Evolutionary conservation across 2,113 vertebrate species (phyloP).

Genomic region (Cettia cetti): DNA sequence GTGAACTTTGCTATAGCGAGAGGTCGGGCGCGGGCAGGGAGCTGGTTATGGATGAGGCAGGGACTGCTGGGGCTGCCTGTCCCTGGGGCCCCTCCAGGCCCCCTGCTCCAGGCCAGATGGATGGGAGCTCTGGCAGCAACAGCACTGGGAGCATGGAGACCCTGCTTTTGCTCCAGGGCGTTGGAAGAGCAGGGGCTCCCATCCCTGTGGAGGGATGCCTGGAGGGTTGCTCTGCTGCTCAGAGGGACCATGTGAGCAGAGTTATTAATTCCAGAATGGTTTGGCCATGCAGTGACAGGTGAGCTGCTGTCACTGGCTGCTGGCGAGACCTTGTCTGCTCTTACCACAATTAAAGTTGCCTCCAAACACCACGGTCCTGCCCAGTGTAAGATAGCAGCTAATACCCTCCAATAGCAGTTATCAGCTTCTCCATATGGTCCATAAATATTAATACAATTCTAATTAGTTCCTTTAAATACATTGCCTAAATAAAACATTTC

Average conservation of each 20-base stretch:
- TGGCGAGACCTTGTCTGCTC: neutral
- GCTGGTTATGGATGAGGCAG: neutral
- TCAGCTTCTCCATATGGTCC: constrained; percentile 49
- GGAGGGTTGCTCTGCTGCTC: neutral
- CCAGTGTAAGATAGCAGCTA: constrained; percentile 67
- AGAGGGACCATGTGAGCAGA: neutral
- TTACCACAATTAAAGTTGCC: constrained; percentile 47
- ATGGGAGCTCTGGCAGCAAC: neutral
- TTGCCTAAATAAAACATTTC: constrained; percentile 30
- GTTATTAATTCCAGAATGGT: neutral
- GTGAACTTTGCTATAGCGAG: constrained; percentile 41
- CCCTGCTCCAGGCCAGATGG: neutral
- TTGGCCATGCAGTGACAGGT: neutral
- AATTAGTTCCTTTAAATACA: constrained; percentile 72
- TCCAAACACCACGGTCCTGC: constrained; percentile 55
- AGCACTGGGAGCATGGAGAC: neutral
- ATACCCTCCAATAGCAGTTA: constrained; percentile 66
- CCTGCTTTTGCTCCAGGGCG: fast-evolving
- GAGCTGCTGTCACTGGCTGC: neutral
- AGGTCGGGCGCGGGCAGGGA: neutral
- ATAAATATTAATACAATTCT: constrained; percentile 79
- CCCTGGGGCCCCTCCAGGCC: fast-evolving
- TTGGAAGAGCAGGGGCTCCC: neutral
- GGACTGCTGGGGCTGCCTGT: neutral
- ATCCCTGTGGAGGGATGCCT: neutral